Evolutionary conservation across 1,140 invertebrate genomes (phyloP).

Genomic region (Pararge aegeria): DNA sequence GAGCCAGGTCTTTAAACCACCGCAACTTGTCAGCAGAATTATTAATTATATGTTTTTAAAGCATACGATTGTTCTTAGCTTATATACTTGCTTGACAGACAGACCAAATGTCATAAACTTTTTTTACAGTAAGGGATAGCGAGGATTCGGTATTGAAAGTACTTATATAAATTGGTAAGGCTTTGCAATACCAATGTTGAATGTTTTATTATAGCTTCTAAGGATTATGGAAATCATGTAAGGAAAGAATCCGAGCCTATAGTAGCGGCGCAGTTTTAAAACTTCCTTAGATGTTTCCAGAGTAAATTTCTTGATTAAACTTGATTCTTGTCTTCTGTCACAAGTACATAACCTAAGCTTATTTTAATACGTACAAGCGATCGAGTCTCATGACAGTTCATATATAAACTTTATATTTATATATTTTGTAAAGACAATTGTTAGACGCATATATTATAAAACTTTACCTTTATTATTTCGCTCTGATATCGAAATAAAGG

Average conservation of each 20-base stretch:
- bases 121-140: too few species aligned
- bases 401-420: constrained; percentile 68
- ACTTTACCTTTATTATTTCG: constrained; percentile 35
- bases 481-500: constrained; percentile 27
- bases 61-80: constrained; percentile 29
- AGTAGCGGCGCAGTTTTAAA: too few species aligned
- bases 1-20: neutral
- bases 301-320: neutral
- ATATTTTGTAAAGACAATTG: constrained; percentile 47
- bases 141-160: too few species aligned
- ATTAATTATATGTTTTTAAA: constrained; percentile 49
- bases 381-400: constrained; percentile 49
- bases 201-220: too few species aligned
- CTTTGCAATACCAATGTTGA: too few species aligned
- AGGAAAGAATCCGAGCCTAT: too few species aligned
- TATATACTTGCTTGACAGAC: too few species aligned
- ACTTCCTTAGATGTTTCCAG: too few species aligned
- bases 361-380: constrained; percentile 29
- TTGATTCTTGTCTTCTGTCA: constrained; percentile 3
- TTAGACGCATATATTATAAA: constrained; percentile 12
- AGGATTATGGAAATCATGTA: too few species aligned
- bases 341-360: neutral
- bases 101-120: too few species aligned
- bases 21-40: constrained; percentile 40
- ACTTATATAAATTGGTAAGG: too few species aligned